Evolutionary conservation across 1,140 invertebrate genomes (phyloP).

Genomic region (Musca vetustissima): DNA sequence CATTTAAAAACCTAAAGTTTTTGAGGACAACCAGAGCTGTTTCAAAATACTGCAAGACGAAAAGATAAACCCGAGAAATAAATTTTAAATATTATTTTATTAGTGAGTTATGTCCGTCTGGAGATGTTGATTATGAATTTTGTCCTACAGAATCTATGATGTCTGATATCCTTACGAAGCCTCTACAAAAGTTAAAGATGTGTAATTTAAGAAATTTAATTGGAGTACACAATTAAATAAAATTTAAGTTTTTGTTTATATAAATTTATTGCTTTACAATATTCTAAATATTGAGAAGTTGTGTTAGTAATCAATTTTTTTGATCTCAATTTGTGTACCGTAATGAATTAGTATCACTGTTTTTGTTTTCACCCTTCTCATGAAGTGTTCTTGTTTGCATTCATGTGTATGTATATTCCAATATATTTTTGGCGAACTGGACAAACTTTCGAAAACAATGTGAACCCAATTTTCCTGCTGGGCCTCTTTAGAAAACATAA

Average conservation of each 20-base stretch:
- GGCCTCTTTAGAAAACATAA: too few relatives aligned
- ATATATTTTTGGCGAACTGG: too few relatives aligned
- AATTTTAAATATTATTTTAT: conserved; percentile 37
- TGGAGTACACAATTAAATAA: not conserved
- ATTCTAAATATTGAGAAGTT: conserved; percentile 13
- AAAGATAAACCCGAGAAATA: conserved; percentile 12
- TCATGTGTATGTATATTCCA: too few relatives aligned
- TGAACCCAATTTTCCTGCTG: too few relatives aligned
- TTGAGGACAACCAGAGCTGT: not conserved
- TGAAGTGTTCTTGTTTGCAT: too few relatives aligned
- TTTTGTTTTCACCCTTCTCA: too few relatives aligned
- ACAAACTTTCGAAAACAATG: too few relatives aligned
- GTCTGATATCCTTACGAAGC: conserved; percentile 35
- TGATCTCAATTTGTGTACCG: too few relatives aligned
- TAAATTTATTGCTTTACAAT: conserved; percentile 9
- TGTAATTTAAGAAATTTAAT: conserved; percentile 13
- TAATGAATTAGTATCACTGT: too few relatives aligned
- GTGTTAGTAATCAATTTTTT: conserved; percentile 3
- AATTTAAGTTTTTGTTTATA: not conserved
- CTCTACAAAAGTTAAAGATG: not conserved
- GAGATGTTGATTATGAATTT: conserved; percentile 29
- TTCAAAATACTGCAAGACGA: conserved; percentile 3
- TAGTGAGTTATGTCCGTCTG: conserved; percentile 21
- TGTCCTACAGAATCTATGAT: conserved; percentile 30
- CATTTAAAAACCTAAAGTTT: not conserved